Evolutionary conservation across 2,113 vertebrate genomes (phyloP).

Genomic region (Calyptommatus sinebrachiatus): DNA sequence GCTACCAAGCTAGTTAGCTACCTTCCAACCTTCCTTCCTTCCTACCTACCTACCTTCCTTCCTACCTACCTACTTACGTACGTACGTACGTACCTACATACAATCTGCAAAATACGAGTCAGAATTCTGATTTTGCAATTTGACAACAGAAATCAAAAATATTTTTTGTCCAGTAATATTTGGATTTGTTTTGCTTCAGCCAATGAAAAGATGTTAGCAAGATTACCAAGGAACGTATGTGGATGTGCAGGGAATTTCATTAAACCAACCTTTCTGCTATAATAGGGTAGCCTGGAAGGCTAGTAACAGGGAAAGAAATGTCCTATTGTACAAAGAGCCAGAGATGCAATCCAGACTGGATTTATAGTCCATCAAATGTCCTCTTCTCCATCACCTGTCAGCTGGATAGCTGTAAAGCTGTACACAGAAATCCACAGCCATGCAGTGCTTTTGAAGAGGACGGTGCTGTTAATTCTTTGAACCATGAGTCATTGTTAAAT

Average conservation of each 20-base stretch:
- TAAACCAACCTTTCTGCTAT: slow-evolving; percentile 40
- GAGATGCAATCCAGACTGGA: slow-evolving; percentile 39
- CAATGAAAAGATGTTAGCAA: slow-evolving; percentile 60
- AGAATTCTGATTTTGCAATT: neutral
- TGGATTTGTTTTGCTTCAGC: slow-evolving; percentile 46
- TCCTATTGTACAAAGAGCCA: slow-evolving; percentile 43
- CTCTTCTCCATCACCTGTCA: slow-evolving; percentile 54
- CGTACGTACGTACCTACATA: too few species aligned
- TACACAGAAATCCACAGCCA: slow-evolving; percentile 62
- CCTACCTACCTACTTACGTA: too few species aligned
- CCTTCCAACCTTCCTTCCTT: too few species aligned
- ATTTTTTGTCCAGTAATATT: slow-evolving; percentile 48
- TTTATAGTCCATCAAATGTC: slow-evolving; percentile 45
- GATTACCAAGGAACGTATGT: slow-evolving; percentile 35
- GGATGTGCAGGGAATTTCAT: slow-evolving; percentile 27
- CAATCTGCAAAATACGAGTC: neutral
- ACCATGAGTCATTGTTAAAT: slow-evolving; percentile 65
- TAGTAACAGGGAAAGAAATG: slow-evolving; percentile 22
- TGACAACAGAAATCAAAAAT: slow-evolving; percentile 35
- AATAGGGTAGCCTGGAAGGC: slow-evolving; percentile 35
- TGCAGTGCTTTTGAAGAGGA: slow-evolving; percentile 43
- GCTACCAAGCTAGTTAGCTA: too few species aligned
- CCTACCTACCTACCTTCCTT: too few species aligned
- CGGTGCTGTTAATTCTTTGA: slow-evolving; percentile 31
- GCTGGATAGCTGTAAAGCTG: slow-evolving; percentile 57